Conservation (phyloP, 2,888 invertebrate genomes). For the Piscicola geometra region DNA sequence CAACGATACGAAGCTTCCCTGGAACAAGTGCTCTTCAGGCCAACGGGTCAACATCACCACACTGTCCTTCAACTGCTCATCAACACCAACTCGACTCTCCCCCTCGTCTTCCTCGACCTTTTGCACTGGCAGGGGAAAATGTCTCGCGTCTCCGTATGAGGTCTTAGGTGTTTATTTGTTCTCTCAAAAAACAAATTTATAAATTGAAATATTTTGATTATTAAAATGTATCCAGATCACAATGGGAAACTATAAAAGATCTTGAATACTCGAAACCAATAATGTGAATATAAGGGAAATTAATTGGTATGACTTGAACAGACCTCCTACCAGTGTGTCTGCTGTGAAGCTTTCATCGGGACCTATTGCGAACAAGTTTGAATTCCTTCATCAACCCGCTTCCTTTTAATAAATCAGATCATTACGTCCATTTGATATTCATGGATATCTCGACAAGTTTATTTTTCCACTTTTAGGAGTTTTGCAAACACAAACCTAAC, state of each 20-base stretch:
- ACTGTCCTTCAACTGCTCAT: not conserved
- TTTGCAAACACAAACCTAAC: not conserved
- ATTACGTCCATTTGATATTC: too few species aligned
- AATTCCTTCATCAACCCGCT: too few species aligned
- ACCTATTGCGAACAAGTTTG: not conserved
- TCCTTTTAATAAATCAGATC: too few species aligned
- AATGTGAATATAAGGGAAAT: too few species aligned
- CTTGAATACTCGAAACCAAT: too few species aligned
- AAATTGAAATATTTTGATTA: not conserved
- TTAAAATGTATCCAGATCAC: too few species aligned
- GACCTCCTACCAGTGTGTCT: not conserved
- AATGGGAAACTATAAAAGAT: too few species aligned
- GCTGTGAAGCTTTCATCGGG: slow-evolving; percentile 1
- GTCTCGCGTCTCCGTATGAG: not conserved
- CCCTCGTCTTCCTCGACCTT: not conserved
- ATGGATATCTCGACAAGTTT: too few species aligned
- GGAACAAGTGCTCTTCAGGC: slow-evolving; percentile 10
- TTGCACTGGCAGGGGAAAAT: slow-evolving; percentile 8
- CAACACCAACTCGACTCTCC: not conserved
- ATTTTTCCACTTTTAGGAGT: not conserved
- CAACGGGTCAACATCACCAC: slow-evolving; percentile 15
- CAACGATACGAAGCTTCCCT: slow-evolving; percentile 13
- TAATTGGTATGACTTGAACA: not conserved
- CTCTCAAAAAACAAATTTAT: not conserved
- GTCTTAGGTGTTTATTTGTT: not conserved